phyloP scores from a whole-genome alignment of 64 coral and sea anemone species.

The Catalaphyllia jardinei region DNA sequence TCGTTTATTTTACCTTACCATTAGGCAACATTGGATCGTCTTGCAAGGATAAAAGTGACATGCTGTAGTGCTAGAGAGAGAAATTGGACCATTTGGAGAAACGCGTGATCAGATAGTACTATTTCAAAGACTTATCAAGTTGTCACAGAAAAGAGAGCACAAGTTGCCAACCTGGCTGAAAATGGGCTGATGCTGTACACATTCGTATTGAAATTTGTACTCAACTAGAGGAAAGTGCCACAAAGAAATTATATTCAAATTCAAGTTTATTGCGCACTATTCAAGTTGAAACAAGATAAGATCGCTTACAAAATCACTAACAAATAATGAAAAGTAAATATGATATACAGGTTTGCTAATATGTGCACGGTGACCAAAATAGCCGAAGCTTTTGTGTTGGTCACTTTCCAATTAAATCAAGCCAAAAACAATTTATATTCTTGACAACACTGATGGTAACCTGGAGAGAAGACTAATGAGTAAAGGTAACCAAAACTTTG shows the following conservation, averaged over 20 bases:
- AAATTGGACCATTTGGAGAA: constrained; percentile 44
- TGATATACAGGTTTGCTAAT: no score
- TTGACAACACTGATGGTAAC: constrained; percentile 46
- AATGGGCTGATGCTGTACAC: not conserved
- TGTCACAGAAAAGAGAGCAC: not conserved
- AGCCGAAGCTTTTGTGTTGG: no score
- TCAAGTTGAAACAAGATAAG: no score
- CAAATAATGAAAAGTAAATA: no score
- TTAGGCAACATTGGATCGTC: not conserved
- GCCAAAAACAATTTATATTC: not conserved
- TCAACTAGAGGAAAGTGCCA: not conserved
- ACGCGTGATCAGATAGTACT: constrained; percentile 29
- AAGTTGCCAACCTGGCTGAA: not conserved
- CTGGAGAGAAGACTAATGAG: constrained; percentile 41
- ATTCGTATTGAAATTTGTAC: not conserved
- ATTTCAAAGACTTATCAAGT: not conserved
- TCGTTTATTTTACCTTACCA: not conserved
- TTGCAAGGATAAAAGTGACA: constrained; percentile 25
- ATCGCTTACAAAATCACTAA: no score
- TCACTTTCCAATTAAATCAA: no score
- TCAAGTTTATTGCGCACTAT: no score
- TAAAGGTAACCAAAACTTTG: constrained; percentile 26
- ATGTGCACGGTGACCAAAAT: no score
- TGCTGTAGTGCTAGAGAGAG: constrained; percentile 22
- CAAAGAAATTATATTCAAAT: not conserved